Conservation (phyloP, 2,888 invertebrate species). For the Bembecia ichneumoniformis region DNA sequence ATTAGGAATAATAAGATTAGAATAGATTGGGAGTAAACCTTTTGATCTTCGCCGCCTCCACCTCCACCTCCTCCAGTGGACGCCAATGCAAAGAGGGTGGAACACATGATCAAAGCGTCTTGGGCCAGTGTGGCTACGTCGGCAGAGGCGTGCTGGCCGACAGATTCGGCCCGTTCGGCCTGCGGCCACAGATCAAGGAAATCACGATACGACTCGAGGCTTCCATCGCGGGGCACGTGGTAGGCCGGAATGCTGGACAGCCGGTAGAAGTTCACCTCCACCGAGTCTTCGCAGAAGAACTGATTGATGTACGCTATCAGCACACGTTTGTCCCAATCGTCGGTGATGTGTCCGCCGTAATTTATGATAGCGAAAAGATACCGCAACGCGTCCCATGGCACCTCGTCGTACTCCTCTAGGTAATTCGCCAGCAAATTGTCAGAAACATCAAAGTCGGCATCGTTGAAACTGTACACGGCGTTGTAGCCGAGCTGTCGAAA, state of each 20-base stretch:
- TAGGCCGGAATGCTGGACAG: constrained; percentile 82
- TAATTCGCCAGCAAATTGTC: constrained; percentile 88
- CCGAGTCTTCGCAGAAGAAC: constrained; percentile 81
- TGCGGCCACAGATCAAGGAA: constrained; percentile 83
- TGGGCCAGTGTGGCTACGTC: constrained; percentile 88
- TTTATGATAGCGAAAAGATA: constrained; percentile 91
- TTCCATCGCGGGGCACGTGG: constrained; percentile 87
- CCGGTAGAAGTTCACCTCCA: constrained; percentile 77
- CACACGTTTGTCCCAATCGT: constrained; percentile 81
- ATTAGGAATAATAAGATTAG: too few species aligned
- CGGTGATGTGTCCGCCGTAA: constrained; percentile 89
- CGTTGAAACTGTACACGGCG: constrained; percentile 90
- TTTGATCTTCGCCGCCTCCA: constrained; percentile 78
- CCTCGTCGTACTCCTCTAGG: constrained; percentile 88
- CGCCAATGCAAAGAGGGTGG: constrained; percentile 84
- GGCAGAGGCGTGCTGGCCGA: constrained; percentile 92
- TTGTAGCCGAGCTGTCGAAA: constrained; percentile 93
- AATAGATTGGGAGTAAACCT: too few species aligned
- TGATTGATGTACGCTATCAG: constrained; percentile 87
- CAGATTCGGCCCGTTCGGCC: constrained; percentile 87
- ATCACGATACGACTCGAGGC: constrained; percentile 84
- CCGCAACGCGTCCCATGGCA: constrained; percentile 92
- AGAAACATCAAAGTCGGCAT: constrained; percentile 91
- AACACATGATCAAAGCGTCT: constrained; percentile 82
- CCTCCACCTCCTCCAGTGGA: constrained; percentile 73